phyloP scores from a whole-genome alignment of 2,888 invertebrate genomes.

The Rotaria magnacalcarata region DNA sequence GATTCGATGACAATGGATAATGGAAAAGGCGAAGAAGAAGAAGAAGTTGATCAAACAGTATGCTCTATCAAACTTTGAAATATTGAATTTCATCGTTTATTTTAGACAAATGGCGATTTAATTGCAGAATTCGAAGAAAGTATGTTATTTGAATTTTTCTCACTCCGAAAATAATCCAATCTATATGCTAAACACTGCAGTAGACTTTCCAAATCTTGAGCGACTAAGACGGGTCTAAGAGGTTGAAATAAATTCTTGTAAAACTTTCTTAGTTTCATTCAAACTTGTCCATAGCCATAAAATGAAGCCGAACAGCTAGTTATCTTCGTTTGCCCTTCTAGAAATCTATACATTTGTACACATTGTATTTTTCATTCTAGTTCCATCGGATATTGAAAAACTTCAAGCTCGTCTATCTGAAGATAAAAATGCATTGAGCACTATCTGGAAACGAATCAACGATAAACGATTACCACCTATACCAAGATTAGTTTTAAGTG shows the following conservation, averaged over 20 bases:
- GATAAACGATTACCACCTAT: conserved; percentile 1
- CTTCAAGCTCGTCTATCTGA: neutral
- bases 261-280: too few species aligned
- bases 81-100: neutral
- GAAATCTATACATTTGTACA: too few species aligned
- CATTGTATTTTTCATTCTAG: neutral
- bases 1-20: conserved; percentile 47
- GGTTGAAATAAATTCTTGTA: too few species aligned
- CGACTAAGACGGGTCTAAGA: too few species aligned
- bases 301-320: too few species aligned
- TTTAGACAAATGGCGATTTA: conserved; percentile 6
- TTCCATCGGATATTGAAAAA: neutral
- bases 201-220: too few species aligned
- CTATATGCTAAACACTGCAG: too few species aligned
- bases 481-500: neutral
- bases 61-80: neutral
- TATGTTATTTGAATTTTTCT: neutral
- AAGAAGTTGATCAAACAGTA: conserved; percentile 41
- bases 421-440: neutral
- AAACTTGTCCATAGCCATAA: too few species aligned
- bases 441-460: neutral
- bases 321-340: too few species aligned
- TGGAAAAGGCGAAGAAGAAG: conserved; percentile 39
- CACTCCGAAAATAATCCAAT: too few species aligned
- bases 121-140: neutral